Evolutionary conservation across 2,113 vertebrate genomes (phyloP).

Genomic region (Hypomesus transpacificus): DNA sequence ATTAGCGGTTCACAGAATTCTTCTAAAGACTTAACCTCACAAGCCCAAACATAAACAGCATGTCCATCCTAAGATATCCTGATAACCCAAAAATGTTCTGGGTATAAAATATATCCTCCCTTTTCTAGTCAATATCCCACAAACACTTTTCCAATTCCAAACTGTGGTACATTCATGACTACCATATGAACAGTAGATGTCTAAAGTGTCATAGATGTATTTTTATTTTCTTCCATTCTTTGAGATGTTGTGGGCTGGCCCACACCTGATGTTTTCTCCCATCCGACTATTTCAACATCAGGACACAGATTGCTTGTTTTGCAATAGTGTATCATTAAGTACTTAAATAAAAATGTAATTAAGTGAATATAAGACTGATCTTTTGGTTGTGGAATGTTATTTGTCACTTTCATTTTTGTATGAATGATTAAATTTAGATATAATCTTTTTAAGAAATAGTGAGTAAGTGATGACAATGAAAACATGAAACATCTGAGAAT

Average conservation of each 20-base stretch:
- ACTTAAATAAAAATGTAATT: not conserved
- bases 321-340: not conserved
- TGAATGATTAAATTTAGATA: not conserved
- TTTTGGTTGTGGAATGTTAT: too few species aligned
- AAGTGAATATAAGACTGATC: not conserved
- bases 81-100: too few species aligned
- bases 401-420: not conserved
- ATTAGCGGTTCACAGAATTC: not conserved
- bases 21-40: not conserved
- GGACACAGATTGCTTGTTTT: not conserved
- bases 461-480: not conserved
- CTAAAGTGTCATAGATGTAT: not conserved
- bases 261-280: not conserved
- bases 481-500: not conserved
- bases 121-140: not conserved
- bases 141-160: not conserved
- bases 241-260: constrained; percentile 27
- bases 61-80: not conserved
- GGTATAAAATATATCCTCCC: too few species aligned
- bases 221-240: not conserved
- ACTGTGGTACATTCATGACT: not conserved
- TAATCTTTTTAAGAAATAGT: too few species aligned
- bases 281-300: not conserved
- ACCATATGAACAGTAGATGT: not conserved
- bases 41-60: not conserved